Conservation (phyloP, 2,888 invertebrate species). For the Tineola bisselliella region DNA sequence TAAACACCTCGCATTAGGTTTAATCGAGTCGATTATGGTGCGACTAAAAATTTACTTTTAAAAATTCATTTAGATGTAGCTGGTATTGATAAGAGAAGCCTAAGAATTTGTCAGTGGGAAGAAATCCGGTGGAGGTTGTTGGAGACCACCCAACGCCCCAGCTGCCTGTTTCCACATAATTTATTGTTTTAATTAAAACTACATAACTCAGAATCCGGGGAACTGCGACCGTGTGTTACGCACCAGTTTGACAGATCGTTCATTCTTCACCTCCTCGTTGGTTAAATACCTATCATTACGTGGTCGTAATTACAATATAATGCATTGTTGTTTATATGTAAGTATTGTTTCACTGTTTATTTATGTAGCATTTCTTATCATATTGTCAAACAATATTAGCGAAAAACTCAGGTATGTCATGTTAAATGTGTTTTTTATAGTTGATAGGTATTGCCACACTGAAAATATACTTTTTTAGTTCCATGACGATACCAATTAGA, state of each 20-base stretch:
- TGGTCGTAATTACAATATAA: not conserved
- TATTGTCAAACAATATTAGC: not conserved
- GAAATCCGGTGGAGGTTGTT: not conserved
- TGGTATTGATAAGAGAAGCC: slow-evolving; percentile 1
- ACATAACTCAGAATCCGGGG: slow-evolving; percentile 39
- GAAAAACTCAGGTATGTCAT: not conserved
- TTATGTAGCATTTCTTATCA: too few species aligned
- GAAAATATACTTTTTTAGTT: not conserved
- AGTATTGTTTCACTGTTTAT: too few species aligned
- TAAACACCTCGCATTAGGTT: slow-evolving; percentile 10
- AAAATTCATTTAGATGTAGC: not conserved
- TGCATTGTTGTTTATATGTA: too few species aligned
- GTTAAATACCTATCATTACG: not conserved
- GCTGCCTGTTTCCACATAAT: slow-evolving; percentile 35
- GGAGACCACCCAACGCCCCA: slow-evolving; percentile 49
- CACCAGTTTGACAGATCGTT: not conserved
- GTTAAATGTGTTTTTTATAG: not conserved
- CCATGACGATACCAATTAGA: not conserved
- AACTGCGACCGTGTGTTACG: slow-evolving; percentile 1
- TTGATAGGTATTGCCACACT: not conserved
- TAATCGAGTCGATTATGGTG: slow-evolving; percentile 5
- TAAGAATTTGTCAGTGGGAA: slow-evolving; percentile 13
- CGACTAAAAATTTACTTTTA: slow-evolving; percentile 6
- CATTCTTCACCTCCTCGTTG: slow-evolving; percentile 1
- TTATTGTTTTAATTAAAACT: slow-evolving; percentile 65